Evolutionary conservation across 2,113 vertebrate genomes (phyloP).

Genomic region (Ibidorhyncha struthersii): DNA sequence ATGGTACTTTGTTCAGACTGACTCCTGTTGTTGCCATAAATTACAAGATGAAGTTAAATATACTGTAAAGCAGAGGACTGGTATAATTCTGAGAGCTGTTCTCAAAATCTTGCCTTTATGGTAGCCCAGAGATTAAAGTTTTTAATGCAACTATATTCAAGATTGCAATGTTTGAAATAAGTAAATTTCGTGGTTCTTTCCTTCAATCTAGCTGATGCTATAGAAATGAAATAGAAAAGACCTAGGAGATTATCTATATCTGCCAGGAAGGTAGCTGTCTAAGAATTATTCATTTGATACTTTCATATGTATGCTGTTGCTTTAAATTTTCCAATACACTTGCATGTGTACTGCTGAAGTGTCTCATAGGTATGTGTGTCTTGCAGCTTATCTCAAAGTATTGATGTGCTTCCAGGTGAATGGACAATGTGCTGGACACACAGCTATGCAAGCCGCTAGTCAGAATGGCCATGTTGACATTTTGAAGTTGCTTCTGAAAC

Average conservation of each 20-base stretch:
- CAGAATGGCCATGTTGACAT: slow-evolving; percentile 98
- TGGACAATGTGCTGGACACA: slow-evolving; percentile 97
- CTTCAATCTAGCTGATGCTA: not conserved
- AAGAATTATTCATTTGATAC: not conserved
- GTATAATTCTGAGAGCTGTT: not conserved
- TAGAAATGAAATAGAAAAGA: not conserved
- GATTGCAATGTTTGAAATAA: not conserved
- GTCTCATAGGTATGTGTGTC: not conserved
- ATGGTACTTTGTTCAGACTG: not conserved
- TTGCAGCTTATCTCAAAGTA: not conserved
- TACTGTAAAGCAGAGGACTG: not conserved
- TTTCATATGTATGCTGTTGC: not conserved
- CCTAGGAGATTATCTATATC: rapidly evolving
- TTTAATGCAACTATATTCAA: not conserved
- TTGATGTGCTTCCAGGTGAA: slow-evolving; percentile 84
- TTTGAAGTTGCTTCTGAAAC: slow-evolving; percentile 95
- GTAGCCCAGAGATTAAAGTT: not conserved
- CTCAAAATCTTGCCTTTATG: not conserved
- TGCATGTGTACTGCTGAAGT: not conserved
- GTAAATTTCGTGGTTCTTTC: not conserved
- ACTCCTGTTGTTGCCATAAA: not conserved
- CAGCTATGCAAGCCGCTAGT: slow-evolving; percentile 98
- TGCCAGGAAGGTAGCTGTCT: not conserved
- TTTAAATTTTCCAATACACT: not conserved
- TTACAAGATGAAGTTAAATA: not conserved